phyloP scores from a whole-genome alignment of 2,113 vertebrate species.

The Mugil cephalus region DNA sequence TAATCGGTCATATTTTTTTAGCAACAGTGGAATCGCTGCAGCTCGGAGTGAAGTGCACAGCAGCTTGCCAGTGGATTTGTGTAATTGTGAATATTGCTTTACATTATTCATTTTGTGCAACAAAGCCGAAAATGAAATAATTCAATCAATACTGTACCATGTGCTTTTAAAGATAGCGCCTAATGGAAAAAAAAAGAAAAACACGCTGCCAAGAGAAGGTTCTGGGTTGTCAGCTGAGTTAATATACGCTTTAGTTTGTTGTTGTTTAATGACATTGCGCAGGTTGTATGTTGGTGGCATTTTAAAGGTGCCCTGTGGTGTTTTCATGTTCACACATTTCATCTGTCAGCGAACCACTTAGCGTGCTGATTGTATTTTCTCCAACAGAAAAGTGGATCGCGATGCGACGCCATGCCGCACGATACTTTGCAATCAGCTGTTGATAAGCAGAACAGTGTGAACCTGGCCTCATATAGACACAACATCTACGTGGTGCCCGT shows the following conservation, averaged over 20 bases:
- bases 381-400: too few relatives aligned
- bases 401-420: neutral
- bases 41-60: slow-evolving; percentile 16
- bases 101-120: slow-evolving; percentile 39
- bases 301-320: neutral
- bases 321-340: neutral
- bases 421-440: neutral
- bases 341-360: too few relatives aligned
- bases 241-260: neutral
- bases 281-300: neutral
- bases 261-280: neutral
- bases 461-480: neutral
- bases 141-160: neutral
- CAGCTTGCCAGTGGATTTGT: slow-evolving; percentile 23
- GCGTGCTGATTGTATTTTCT: too few relatives aligned
- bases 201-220: neutral
- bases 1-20: slow-evolving; percentile 34
- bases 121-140: slow-evolving; percentile 42
- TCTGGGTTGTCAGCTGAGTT: slow-evolving; percentile 9
- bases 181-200: neutral
- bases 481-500: slow-evolving; percentile 3
- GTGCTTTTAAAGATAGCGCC: neutral
- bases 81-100: slow-evolving; percentile 41
- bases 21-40: slow-evolving; percentile 6
- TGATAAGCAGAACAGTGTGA: neutral